A percentile compares a stretch with the other conserved stretches of the same genome.
These are phyloP conservation scores for Tetragonula carbonaria DNA, from an alignment of 2,888 invertebrate species.

Conservation along the genomic window DNA sequence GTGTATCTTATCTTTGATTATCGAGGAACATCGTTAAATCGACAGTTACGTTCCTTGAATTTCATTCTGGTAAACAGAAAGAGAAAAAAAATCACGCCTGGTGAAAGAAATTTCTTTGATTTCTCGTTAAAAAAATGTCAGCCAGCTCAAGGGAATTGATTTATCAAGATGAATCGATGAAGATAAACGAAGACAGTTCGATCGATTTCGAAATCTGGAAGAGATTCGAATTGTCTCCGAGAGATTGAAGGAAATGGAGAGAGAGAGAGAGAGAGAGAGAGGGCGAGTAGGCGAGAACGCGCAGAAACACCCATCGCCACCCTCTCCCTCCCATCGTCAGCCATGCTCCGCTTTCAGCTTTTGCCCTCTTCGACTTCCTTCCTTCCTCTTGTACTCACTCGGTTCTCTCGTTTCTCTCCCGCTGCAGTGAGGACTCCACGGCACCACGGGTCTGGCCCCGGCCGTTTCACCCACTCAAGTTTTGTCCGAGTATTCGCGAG, in stretches of 20 bases:
- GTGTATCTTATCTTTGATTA: too few relatives aligned
- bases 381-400: slow-evolving; percentile 9
- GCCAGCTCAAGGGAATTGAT: too few relatives aligned
- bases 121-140: too few relatives aligned
- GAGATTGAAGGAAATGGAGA: neutral
- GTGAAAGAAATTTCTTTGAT: too few relatives aligned
- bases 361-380: slow-evolving; percentile 12
- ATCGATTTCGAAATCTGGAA: slow-evolving; percentile 1
- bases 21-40: too few relatives aligned
- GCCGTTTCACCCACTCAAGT: slow-evolving; percentile 70
- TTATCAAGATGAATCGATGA: neutral
- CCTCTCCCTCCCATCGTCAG: slow-evolving; percentile 5
- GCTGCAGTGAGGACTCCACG: slow-evolving; percentile 14
- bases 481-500: slow-evolving; percentile 74
- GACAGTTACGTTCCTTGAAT: too few relatives aligned
- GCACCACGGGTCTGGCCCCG: slow-evolving; percentile 42
- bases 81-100: too few relatives aligned
- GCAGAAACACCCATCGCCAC: slow-evolving; percentile 36
- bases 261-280: neutral
- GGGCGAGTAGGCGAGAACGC: slow-evolving; percentile 23
- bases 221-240: neutral
- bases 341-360: slow-evolving; percentile 9
- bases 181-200: neutral
- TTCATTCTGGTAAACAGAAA: too few relatives aligned
- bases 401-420: slow-evolving; percentile 2